A percentile compares a stretch with the other conserved stretches of the same genome.
phyloP scores from a whole-genome alignment of 1,140 invertebrate genomes.

The Drosophila navojoa region DNA sequence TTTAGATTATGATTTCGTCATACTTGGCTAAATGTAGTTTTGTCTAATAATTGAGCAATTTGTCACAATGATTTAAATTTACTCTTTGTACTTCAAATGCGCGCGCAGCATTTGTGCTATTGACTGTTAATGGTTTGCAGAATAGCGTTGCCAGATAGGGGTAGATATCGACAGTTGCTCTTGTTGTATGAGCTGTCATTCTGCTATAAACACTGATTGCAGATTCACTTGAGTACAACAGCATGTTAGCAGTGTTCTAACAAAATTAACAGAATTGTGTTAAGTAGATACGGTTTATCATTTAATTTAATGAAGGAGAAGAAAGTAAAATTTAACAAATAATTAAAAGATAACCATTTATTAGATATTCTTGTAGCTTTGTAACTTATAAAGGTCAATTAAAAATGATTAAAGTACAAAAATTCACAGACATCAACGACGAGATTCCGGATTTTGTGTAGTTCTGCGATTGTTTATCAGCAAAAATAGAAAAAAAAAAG shows the following conservation, averaged over 20 bases:
- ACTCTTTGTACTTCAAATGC: constrained; percentile 21
- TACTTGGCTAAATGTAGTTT: constrained; percentile 21
- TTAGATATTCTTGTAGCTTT: too few species aligned
- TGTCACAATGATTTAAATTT: constrained; percentile 16
- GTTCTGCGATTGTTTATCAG: constrained; percentile 18
- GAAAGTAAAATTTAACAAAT: not conserved
- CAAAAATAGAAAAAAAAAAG: not conserved
- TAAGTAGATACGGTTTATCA: not conserved
- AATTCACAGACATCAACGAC: not conserved
- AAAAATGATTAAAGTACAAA: not conserved
- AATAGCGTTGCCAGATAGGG: constrained; percentile 4
- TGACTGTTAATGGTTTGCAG: constrained; percentile 3
- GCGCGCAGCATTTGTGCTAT: constrained; percentile 15
- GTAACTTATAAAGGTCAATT: not conserved
- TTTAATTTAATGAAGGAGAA: not conserved
- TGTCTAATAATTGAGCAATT: constrained; percentile 36
- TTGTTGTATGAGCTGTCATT: constrained; percentile 2
- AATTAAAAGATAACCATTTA: not conserved
- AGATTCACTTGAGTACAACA: constrained; percentile 11
- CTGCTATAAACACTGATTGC: not conserved
- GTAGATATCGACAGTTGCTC: not conserved
- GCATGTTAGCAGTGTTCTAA: not conserved
- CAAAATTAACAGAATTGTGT: not conserved
- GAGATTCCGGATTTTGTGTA: not conserved
- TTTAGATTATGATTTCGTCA: constrained; percentile 4